Evolutionary conservation across 2,797 vertebrate species (phyloP), one percentile per base, ranked within the genome.

Genomic region (Gobio occitaniae): DNA sequence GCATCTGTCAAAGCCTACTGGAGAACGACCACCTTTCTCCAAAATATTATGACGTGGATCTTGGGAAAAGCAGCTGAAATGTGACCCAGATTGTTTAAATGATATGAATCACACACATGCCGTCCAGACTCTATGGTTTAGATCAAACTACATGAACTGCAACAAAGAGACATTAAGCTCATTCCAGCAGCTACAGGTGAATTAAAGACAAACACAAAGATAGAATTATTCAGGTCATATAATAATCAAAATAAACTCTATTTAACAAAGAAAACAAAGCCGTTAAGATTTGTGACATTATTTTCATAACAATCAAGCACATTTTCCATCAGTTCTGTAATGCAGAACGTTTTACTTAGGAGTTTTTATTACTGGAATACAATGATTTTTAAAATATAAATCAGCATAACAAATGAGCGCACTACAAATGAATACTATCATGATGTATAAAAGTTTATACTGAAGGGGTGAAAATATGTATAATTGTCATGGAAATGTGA

Each of bases 31-130:
- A 44, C n/a, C 10, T 32, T 56, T 25, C 10, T 72, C 68, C 11
- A 10, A 32, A 44, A 56, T 3, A 29, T 12, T 4, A 32, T 52
- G 65, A 84, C 4, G 65, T 38, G 83, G 76, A 61, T 75, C 17
- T 54, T 36, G 17, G 50, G 50, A 29, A 79, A 66, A 84, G 65
- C 82, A 76, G 19, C 69, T 48, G 29, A 48, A 47, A 72, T 74
- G 69, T 63, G 52, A 82, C 38, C 50, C 47, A 41, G 21, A 19
- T 25, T 6, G 71, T 54, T 56, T 76, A 56, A 63, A 63, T 44
- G 11, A 52, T 52, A 38, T 19, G 11, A 41, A 29, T 44, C 25
- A 44, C 12, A 25, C 50, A 41, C 21, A 12, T 9, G 44, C 10
- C 16, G 44, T 32, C 52, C 25, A 15, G 78, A 5, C 48, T 54